Conservation (phyloP, 2,113 vertebrate genomes). For the Phodopus roborovskii region DNA sequence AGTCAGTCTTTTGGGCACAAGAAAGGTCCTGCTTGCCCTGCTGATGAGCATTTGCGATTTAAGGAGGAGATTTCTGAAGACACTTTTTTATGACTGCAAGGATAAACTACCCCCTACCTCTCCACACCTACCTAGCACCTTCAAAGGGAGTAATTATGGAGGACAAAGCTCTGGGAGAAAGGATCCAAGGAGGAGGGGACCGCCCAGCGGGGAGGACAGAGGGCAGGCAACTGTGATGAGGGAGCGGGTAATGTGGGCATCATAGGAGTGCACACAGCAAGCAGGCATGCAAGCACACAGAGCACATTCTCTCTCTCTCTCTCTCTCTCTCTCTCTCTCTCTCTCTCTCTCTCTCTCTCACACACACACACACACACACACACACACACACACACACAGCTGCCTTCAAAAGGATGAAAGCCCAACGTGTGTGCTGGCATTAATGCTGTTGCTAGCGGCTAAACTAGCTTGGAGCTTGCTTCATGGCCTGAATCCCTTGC, state of each 20-base stretch:
- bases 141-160: background rate
- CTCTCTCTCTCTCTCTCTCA: too few relatives aligned
- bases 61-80: constrained; percentile 19
- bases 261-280: background rate
- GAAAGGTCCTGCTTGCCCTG: background rate
- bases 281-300: background rate
- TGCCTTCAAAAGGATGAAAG: background rate
- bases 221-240: background rate
- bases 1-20: background rate
- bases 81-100: background rate
- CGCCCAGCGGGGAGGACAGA: background rate
- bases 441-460: background rate
- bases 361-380: too few relatives aligned
- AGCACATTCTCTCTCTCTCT: too few relatives aligned
- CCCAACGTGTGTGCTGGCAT: background rate
- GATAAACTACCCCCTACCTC: background rate
- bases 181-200: constrained; percentile 13
- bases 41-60: background rate
- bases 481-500: background rate
- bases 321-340: too few relatives aligned
- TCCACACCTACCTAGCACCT: constrained; percentile 29
- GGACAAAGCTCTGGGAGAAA: constrained; percentile 71
- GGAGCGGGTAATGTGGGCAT: background rate
- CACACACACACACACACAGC: background rate
- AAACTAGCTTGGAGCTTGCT: background rate